Conservation (phyloP, 2,888 invertebrate genomes). For the Limulus polyphemus region DNA sequence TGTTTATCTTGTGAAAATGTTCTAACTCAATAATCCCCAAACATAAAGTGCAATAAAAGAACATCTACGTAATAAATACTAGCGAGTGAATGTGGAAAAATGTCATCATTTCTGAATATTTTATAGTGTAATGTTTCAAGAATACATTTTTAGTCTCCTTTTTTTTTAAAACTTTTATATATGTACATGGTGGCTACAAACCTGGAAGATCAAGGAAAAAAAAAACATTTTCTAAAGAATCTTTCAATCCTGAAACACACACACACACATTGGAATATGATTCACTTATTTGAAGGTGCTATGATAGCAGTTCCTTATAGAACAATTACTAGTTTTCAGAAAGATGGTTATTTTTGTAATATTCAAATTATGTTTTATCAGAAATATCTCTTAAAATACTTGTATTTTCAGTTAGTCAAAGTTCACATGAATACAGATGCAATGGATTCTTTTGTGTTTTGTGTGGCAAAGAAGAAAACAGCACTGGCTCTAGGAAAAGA, state of each 20-base stretch:
- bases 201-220: too few relatives aligned
- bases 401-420: slow-evolving; percentile 48
- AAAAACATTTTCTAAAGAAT: too few relatives aligned
- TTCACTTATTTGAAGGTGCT: too few relatives aligned
- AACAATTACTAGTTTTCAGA: neutral
- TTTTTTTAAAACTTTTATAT: too few relatives aligned
- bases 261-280: too few relatives aligned
- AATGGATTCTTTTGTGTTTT: slow-evolving; percentile 86
- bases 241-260: too few relatives aligned
- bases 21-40: neutral
- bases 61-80: neutral
- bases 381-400: neutral
- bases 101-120: too few relatives aligned
- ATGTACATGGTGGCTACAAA: too few relatives aligned
- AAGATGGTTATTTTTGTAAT: neutral
- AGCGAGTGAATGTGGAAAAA: neutral
- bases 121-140: too few relatives aligned
- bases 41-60: neutral
- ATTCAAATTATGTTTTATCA: neutral
- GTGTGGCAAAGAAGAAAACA: slow-evolving; percentile 77
- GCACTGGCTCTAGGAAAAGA: slow-evolving; percentile 74
- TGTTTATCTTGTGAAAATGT: neutral
- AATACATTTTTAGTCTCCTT: too few relatives aligned
- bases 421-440: slow-evolving; percentile 78
- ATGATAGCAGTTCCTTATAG: neutral